Percentiles rank a stretch among this genome's conserved stretches.
Conservation (phyloP, 1,140 invertebrate genomes). For the Micrasema minimum region DNA sequence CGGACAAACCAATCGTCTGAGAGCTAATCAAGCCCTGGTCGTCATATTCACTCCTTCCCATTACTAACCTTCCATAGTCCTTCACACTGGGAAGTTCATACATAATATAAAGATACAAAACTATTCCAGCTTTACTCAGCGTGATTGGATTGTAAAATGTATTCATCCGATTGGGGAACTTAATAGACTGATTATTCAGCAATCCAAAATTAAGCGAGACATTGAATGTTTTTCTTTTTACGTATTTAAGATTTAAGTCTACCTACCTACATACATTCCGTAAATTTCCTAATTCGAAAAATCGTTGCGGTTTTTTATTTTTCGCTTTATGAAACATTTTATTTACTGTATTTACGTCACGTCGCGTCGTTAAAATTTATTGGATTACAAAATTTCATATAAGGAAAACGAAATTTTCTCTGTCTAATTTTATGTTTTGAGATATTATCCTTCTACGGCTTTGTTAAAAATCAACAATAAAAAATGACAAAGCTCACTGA, state of each 20-base stretch:
- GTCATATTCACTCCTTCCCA: no score
- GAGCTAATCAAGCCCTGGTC: constrained; percentile 42
- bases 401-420: background rate
- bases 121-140: constrained; percentile 11
- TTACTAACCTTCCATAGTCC: constrained; percentile 1
- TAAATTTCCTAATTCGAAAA: no score
- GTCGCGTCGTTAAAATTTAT: no score
- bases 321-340: no score
- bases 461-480: constrained; percentile 33
- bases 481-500: constrained; percentile 33
- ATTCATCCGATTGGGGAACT: constrained; percentile 9
- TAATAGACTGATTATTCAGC: background rate
- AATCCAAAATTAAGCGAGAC: no score
- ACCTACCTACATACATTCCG: no score
- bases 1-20: constrained; percentile 48
- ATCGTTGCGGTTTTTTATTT: no score
- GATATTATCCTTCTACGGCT: constrained; percentile 11
- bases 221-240: no score
- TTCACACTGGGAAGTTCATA: background rate
- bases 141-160: constrained; percentile 32
- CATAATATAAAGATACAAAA: background rate
- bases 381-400: background rate
- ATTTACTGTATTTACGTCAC: no score
- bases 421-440: constrained; percentile 16
- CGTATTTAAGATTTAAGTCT: no score